Evolutionary conservation across 2,888 invertebrate species (phyloP), one percentile per base, ranked within the genome.

Genomic region (Lasioglossum calceatum): DNA sequence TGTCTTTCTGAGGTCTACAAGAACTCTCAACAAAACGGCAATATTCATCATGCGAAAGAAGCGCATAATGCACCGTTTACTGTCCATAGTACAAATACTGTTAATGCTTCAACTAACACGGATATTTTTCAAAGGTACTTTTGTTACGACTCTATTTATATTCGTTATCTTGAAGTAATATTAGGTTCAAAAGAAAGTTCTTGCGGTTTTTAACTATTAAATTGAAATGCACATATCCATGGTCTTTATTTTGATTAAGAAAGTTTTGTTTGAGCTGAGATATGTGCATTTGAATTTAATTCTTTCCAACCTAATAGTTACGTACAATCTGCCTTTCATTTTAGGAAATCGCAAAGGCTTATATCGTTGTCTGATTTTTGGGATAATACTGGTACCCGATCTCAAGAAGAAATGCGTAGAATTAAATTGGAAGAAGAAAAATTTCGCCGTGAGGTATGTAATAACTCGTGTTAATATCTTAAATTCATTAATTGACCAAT

Each of bases 381-480:
- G 97, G 96, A 96, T 61, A 86, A 96, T 94, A 92, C 96, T 93
- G 93, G 91, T 67, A 93, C 86, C 82, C 95, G 93, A 93, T 92
- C 94, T 1, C 92, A 92, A 74, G 95, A 94, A 77, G 95, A 95
- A 88, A 92, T 92, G 81, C 88, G 94, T 32, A 88, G 92, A 32
- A 94, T 95, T 54, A 97, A 97, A 92, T 95, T 98, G 4, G 97
- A 98, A 93, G 98, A 98, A 94, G 98, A 98, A 94, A 97, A 97
- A 92, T 95, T 97, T 64, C 96, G 98, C 84, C 96, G 98, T 92
- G 97, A 98, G 96, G 98, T 98, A 96, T 94, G 61, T 61, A 2
- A 27, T 71, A 27, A 7, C 71, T 78, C 70, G 50, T 77, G 12
- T 73, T 2, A 36, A 42, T 2, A 27, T 39, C 64, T 4, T 23